phyloP scores from a whole-genome alignment of 2,888 invertebrate genomes.

The Trichogramma evanescens region DNA sequence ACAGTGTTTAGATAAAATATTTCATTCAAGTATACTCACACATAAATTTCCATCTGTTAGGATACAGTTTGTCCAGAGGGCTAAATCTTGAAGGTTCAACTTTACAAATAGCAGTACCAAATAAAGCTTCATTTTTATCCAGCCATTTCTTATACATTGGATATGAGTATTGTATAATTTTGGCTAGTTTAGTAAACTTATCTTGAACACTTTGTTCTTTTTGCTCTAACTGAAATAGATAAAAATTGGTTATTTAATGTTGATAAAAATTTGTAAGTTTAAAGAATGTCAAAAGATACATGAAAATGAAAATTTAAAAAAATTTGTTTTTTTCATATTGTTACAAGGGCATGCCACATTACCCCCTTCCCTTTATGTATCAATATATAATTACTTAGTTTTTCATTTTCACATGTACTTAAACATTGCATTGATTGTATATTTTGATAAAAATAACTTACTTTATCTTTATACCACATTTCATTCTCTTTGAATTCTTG shows the following conservation, averaged over 20 bases:
- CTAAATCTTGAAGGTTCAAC: slow-evolving; percentile 34
- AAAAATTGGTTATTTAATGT: not conserved
- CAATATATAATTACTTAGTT: no score
- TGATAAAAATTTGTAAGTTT: not conserved
- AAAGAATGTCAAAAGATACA: no score
- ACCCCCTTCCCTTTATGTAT: no score
- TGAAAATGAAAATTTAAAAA: no score
- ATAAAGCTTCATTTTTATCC: slow-evolving; percentile 31
- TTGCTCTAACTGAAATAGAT: slow-evolving; percentile 31
- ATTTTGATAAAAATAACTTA: slow-evolving; percentile 19
- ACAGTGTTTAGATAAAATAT: no score
- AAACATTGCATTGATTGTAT: not conserved
- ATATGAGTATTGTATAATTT: slow-evolving; percentile 39
- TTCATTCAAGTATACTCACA: slow-evolving; percentile 33
- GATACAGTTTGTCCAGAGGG: slow-evolving; percentile 34
- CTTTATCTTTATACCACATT: slow-evolving; percentile 37
- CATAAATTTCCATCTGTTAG: slow-evolving; percentile 43
- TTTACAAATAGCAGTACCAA: slow-evolving; percentile 38
- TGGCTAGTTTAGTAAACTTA: slow-evolving; percentile 37
- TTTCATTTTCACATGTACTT: not conserved
- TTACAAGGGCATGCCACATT: not conserved
- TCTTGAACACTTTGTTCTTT: slow-evolving; percentile 38
- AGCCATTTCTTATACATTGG: slow-evolving; percentile 40
- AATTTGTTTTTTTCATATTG: slow-evolving; percentile 8
- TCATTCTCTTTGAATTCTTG: slow-evolving; percentile 24